phyloP scores from a whole-genome alignment of 2,797 vertebrate species.

The Sciaenops ocellatus region DNA sequence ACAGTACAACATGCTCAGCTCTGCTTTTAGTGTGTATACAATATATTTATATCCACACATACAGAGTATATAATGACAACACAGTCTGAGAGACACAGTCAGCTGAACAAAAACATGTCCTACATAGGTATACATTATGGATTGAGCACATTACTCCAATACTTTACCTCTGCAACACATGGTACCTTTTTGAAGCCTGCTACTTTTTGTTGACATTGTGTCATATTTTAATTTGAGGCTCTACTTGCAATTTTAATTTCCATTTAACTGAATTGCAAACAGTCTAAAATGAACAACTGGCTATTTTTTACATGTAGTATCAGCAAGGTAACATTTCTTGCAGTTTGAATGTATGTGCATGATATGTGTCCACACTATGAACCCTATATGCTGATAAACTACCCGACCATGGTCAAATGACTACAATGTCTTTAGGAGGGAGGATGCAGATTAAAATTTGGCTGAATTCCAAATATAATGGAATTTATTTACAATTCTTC shows the following conservation, averaged over 20 bases:
- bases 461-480: slow-evolving; percentile 11
- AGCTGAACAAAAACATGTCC: not conserved
- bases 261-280: no score
- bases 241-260: no score
- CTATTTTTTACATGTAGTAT: not conserved
- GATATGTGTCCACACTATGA: slow-evolving; percentile 1
- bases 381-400: not conserved
- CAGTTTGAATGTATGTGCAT: not conserved
- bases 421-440: not conserved
- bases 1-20: not conserved
- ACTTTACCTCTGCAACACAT: not conserved
- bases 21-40: not conserved
- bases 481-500: slow-evolving; percentile 1
- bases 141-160: not conserved
- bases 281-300: not conserved
- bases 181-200: not conserved
- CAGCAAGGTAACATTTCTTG: not conserved
- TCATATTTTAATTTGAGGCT: not conserved
- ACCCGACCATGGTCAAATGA: not conserved
- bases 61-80: not conserved
- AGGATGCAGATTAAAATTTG: slow-evolving; percentile 6
- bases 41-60: not conserved
- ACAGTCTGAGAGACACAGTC: no score
- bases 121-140: not conserved
- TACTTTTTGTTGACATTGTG: not conserved